Base-by-base conservation (phyloP, 2,797 vertebrate genomes). In the Darevskia nairensis region DNA sequence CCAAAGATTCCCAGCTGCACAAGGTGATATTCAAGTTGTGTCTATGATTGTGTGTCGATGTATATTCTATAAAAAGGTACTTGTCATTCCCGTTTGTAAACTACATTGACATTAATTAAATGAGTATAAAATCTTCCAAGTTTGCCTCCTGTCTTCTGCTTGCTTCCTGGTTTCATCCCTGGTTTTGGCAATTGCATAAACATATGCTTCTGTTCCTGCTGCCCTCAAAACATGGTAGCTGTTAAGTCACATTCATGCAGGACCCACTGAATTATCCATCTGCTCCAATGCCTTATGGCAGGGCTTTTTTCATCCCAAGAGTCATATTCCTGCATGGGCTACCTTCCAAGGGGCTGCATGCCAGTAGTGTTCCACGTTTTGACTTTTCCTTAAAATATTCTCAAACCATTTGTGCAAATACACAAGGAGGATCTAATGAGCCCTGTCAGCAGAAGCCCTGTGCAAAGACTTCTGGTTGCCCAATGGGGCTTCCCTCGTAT, bases 51-150 rank as follows among this genome's bases (percentile, higher is more conserved):
- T 98, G 97, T 98, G 97, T 98, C 96, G 90, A 94, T 98, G 98
- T 98, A 98, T 97, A 98, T 98, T 98, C 97, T 98, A 98, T 97
- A 97, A 96, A 98, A 98, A 98, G 97, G 97, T 98, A 97, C 97
- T 96, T 98, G 98, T 98, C 97, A 97, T 98, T 98, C 96, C 97
- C 97, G 96, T 98, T 98, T 98, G 98, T 98, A 98, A 98, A 98
- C 97, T 98, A 98, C 97, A 97, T 98, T 98, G 97, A 98, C 98
- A 98, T 98, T 97, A 97, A 98, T 98, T 98, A 98, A 98, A 98
- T 97, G 96, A 97, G 95, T 97, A 96, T 98, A 98, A 98, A 89
- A 97, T 97, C 97, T 97, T 94, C 96, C 88, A 9, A 79, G 89
- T 71, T 39, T 79, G 25, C 78, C 77, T 83, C 39, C 0, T 21